Evolutionary conservation across 2,888 invertebrate genomes (phyloP), one percentile per base, ranked within the genome.

Genomic region (Agelastica alni): DNA sequence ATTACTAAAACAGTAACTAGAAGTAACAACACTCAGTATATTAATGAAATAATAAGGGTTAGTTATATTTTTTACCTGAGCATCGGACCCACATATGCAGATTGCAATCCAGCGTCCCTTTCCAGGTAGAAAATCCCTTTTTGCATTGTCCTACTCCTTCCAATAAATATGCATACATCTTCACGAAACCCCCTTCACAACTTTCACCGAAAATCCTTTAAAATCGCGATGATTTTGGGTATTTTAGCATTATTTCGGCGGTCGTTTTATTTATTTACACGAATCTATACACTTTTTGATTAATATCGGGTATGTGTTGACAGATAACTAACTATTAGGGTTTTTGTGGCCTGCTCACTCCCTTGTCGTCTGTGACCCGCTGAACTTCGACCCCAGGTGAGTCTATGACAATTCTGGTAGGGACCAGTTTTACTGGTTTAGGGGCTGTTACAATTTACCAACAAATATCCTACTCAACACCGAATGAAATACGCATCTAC

Each of bases 301-400:
- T 77, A 75, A 77, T 77, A 77, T 77, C 76, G 58, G 72, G 65
- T 68, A 73, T 77, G 77, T 77, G 77, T 77, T 77, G 77, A 77
- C 77, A 77, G 73, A 70, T 73, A 70, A 74, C 71, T 73, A 56
- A 72, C 73, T 74, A 76, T 75, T 76, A 75, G 75, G 75, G 76
- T 71, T 73, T 74, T 73, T 76, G 76, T 66, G 76, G 76, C 75
- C 68, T 76, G 76, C 75, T 76, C 76, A 75, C 76, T 75, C 76
- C 76, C 75, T 71, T 75, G 74, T 75, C 67, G 64, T 66, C 61
- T 53, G 64, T 54, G 69, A 71, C 68, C 75, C 70, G 41, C 51
- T 68, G 69, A 64, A 63, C 68, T 66, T 63, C 42, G 65, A 60
- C 64, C 69, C 69, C 73, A 73, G 73, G 73, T 73, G 73, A 70